Conservation (phyloP, 30 jellyfish, hydroid and myxozoan species). For the Aurelia aurita region DNA sequence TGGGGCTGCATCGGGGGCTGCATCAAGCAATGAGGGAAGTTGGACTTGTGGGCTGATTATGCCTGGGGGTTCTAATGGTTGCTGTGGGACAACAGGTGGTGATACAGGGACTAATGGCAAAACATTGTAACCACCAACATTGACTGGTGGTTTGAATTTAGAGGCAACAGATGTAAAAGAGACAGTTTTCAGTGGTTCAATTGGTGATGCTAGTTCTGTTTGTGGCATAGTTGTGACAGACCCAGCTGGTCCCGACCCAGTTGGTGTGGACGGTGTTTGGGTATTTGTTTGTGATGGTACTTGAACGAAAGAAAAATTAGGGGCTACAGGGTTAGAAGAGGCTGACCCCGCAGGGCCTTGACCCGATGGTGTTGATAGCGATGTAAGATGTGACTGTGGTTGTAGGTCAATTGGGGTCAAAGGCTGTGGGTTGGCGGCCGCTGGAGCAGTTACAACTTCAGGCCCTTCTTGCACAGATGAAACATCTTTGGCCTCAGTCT, state of each 20-base stretch:
- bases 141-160: slow-evolving; percentile 47
- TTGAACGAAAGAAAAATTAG: slow-evolving; percentile 33
- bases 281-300: slow-evolving; percentile 33
- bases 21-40: slow-evolving; percentile 28
- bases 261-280: slow-evolving; percentile 49
- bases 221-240: slow-evolving; percentile 52
- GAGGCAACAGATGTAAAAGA: slow-evolving; percentile 43
- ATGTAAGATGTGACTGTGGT: slow-evolving; percentile 45
- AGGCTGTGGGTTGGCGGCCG: slow-evolving; percentile 22
- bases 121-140: slow-evolving; percentile 55
- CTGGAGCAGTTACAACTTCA: background rate
- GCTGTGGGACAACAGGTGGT: slow-evolving; percentile 12
- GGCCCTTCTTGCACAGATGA: background rate
- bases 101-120: slow-evolving; percentile 54
- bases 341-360: slow-evolving; percentile 76
- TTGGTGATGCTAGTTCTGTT: background rate
- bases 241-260: slow-evolving; percentile 74
- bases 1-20: too few species aligned
- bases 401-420: slow-evolving; percentile 40
- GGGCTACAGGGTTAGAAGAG: slow-evolving; percentile 32
- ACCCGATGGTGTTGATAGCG: slow-evolving; percentile 67
- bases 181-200: slow-evolving; percentile 10
- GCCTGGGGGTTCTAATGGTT: slow-evolving; percentile 64
- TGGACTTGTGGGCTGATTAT: slow-evolving; percentile 44
- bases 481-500: slow-evolving; percentile 20